Percentiles rank a stretch among this genome's conserved stretches.
These are phyloP conservation scores for Pedionomus torquatus DNA, from an alignment of 2,113 vertebrate genomes.

Conservation along the genomic window DNA sequence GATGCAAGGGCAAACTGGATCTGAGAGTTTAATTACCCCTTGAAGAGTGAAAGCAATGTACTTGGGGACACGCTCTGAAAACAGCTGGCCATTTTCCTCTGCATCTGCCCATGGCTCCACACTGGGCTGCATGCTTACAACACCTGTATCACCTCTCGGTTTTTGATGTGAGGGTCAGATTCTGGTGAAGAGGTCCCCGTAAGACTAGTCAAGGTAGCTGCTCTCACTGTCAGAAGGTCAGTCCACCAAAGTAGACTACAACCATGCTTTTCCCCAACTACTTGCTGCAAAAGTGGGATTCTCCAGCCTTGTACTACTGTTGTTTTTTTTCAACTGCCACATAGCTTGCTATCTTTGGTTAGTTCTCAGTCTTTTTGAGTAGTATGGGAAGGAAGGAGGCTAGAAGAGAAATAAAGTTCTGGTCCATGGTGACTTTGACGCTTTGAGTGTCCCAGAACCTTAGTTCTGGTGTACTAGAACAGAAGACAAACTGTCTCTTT, in stretches of 20 bases:
- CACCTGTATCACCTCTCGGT: accelerated
- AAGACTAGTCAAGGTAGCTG: background rate
- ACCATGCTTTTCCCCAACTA: background rate
- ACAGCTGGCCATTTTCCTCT: background rate
- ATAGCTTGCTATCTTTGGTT: accelerated
- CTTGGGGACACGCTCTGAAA: background rate
- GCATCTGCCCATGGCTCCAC: background rate
- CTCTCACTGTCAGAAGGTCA: background rate
- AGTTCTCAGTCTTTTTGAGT: background rate
- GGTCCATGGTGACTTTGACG: background rate
- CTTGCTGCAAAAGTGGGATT: background rate
- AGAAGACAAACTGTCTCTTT: background rate
- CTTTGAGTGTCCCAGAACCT: background rate
- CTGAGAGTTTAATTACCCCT: background rate
- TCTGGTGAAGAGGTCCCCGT: background rate
- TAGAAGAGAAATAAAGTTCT: background rate
- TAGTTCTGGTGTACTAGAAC: background rate
- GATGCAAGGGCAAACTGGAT: background rate
- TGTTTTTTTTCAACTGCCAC: background rate
- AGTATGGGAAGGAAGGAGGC: background rate
- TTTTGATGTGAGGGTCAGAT: background rate
- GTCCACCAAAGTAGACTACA: background rate
- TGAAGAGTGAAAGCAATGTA: background rate
- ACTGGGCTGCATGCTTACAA: background rate
- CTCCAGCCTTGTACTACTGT: background rate